These are phyloP conservation scores for Triops longicaudatus DNA, from an alignment of 1,140 invertebrate species.

Conservation along the genomic window DNA sequence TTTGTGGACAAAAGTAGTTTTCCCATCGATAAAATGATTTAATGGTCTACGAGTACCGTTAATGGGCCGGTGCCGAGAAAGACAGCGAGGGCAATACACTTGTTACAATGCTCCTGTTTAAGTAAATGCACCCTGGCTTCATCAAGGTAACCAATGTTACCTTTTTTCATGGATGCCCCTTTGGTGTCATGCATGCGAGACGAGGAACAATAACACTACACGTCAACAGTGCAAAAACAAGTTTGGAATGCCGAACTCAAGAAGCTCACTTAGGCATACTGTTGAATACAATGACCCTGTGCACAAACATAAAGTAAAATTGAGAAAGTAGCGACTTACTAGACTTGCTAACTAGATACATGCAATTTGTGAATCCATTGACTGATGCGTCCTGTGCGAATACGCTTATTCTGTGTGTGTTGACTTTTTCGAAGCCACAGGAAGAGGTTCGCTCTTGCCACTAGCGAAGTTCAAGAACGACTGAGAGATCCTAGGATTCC, in stretches of 20 bases:
- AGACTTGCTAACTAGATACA: neutral
- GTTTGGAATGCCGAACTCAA: no score
- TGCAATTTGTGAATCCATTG: neutral
- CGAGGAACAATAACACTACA: neutral
- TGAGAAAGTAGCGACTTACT: neutral
- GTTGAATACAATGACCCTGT: no score
- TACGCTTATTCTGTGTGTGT: neutral
- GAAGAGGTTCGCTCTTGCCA: neutral
- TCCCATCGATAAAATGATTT: neutral
- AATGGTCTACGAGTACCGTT: neutral
- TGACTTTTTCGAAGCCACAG: neutral
- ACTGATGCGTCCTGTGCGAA: neutral
- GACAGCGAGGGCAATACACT: constrained; percentile 5
- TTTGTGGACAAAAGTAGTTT: neutral
- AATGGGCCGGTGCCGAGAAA: neutral
- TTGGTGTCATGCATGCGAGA: neutral
- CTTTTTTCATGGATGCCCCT: no score
- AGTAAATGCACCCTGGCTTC: neutral
- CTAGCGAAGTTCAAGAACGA: neutral
- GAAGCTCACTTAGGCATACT: no score
- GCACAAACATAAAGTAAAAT: no score
- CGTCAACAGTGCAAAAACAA: neutral
- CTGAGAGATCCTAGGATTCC: neutral
- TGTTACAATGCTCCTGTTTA: neutral
- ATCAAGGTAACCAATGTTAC: neutral